These are phyloP conservation scores for Ctenosaura bakeri DNA, from an alignment of 2,797 vertebrate genomes.

Conservation along the genomic window DNA sequence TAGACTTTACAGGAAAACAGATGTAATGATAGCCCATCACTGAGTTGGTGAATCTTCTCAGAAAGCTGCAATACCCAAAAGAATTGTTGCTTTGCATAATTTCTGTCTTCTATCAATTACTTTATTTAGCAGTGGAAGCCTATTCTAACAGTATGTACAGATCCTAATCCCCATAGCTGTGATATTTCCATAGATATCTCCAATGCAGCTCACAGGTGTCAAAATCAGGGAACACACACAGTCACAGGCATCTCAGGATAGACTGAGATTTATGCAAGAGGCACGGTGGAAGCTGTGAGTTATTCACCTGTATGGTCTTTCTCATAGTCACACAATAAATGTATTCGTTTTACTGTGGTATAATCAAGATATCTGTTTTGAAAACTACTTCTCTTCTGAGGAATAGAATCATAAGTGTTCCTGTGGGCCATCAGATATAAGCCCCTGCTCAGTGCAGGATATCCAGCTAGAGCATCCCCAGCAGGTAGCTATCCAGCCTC, in stretches of 20 bases:
- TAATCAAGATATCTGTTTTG: neutral
- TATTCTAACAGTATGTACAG: neutral
- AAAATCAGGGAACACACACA: slow-evolving; percentile 2
- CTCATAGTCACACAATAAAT: neutral
- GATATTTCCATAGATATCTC: neutral
- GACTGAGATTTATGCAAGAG: slow-evolving; percentile 8
- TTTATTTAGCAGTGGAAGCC: slow-evolving; percentile 53
- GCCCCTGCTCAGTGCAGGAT: no score
- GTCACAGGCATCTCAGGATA: neutral
- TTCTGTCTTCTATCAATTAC: slow-evolving; percentile 53
- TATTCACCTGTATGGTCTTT: neutral
- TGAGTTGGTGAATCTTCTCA: slow-evolving; percentile 56
- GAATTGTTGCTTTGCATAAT: slow-evolving; percentile 60
- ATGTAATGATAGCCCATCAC: slow-evolving; percentile 63
- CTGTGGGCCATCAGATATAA: no score
- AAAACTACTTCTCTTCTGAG: slow-evolving; percentile 1
- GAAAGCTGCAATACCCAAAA: slow-evolving; percentile 43
- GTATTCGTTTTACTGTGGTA: neutral
- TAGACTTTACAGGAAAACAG: slow-evolving; percentile 62
- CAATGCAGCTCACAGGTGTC: neutral
- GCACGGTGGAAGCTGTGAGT: neutral
- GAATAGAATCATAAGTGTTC: no score
- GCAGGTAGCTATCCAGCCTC: no score
- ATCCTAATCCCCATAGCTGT: neutral
- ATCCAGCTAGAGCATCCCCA: no score